Conservation (phyloP, 2,797 vertebrate genomes). For the Tokudaia muenninki region DNA sequence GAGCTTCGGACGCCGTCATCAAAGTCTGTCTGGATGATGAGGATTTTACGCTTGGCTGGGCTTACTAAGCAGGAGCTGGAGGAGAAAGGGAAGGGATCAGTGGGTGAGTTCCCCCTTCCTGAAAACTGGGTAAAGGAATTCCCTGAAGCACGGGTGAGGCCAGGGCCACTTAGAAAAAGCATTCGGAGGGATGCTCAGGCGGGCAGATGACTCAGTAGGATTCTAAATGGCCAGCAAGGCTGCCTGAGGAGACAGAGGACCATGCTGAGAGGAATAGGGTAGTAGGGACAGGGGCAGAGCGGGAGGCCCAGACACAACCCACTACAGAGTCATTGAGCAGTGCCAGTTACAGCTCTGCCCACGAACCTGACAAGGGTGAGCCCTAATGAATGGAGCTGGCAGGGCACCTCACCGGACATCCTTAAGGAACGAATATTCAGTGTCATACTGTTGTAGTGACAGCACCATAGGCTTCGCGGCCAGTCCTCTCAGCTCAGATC, state of each 20-base stretch:
- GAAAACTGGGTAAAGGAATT: not conserved
- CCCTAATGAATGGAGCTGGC: rapidly evolving
- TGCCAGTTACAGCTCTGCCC: rapidly evolving
- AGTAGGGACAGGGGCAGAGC: not conserved
- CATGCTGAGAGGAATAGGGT: not conserved
- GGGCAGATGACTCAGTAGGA: rapidly evolving
- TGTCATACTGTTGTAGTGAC: constrained; percentile 97
- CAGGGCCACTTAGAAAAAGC: not conserved
- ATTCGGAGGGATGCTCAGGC: not conserved
- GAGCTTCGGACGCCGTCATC: constrained; percentile 85
- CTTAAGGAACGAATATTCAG: constrained; percentile 95
- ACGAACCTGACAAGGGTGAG: rapidly evolving
- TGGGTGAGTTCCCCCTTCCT: not conserved
- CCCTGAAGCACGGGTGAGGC: rapidly evolving
- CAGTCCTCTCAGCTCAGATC: constrained; percentile 81
- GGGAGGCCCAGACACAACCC: rapidly evolving
- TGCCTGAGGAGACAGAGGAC: not conserved
- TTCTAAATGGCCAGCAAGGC: not conserved
- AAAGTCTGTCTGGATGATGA: constrained; percentile 96
- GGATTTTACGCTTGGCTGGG: constrained; percentile 88
- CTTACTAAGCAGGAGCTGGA: constrained; percentile 89
- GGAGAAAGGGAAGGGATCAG: constrained; percentile 35
- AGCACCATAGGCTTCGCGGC: constrained; percentile 88
- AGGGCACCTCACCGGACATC: constrained; percentile 91
- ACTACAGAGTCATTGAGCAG: rapidly evolving